Evolutionary conservation across 2,113 vertebrate genomes (phyloP).

Genomic region (Addax nasomaculatus): DNA sequence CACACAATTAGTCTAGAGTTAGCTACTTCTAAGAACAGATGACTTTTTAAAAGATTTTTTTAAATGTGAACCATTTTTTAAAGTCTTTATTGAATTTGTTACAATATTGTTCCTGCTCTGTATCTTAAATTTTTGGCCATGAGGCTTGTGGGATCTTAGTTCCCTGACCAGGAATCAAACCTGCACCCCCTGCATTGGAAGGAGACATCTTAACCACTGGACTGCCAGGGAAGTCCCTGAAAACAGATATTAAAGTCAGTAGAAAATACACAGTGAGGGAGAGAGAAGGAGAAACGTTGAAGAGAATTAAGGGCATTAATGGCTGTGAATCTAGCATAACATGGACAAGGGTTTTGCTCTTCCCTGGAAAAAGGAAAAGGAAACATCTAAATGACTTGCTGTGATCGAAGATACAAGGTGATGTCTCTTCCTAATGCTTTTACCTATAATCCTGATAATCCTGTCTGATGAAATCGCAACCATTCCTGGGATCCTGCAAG

Average conservation of each 20-base stretch:
- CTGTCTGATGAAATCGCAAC: conserved; percentile 46
- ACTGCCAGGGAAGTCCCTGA: background rate
- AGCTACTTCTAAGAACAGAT: background rate
- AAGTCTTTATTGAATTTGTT: background rate
- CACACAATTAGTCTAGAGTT: background rate
- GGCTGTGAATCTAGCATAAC: background rate
- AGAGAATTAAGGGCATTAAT: background rate
- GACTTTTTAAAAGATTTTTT: background rate
- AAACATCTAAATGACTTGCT: background rate
- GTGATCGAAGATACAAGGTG: accelerated
- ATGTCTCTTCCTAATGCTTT: conserved; percentile 3
- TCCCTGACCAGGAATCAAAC: background rate
- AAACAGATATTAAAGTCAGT: background rate
- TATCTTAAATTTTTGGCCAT: background rate
- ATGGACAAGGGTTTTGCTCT: background rate
- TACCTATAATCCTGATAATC: conserved; percentile 56
- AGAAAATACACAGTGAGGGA: background rate
- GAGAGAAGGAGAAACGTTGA: background rate
- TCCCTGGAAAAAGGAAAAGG: background rate
- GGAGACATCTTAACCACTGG: background rate
- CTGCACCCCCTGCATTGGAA: background rate
- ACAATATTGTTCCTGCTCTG: background rate
- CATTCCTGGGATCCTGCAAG: conserved; percentile 38
- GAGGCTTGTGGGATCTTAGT: background rate
- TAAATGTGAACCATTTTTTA: background rate